A percentile compares a stretch with the other conserved stretches of the same genome.
phyloP scores from a whole-genome alignment of 2,888 invertebrate genomes.

The Athalia cordata region DNA sequence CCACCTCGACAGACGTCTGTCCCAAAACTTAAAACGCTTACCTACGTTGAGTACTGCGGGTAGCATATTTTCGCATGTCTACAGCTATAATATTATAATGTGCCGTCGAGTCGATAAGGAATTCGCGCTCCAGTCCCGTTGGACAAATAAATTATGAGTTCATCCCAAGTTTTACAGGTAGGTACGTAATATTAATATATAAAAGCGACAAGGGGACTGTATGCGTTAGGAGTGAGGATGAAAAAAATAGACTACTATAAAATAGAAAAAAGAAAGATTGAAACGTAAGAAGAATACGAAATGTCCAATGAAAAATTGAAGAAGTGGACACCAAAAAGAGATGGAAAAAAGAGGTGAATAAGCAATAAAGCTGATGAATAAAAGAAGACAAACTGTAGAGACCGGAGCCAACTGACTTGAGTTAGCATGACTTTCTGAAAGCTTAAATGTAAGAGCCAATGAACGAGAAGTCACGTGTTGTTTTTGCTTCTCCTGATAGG shows the following conservation, averaged over 20 bases:
- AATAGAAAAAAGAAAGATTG: neutral
- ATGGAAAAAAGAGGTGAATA: neutral
- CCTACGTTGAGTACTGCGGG: neutral
- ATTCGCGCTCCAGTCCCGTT: no score
- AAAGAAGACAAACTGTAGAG: neutral
- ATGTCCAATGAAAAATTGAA: neutral
- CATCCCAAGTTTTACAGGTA: neutral
- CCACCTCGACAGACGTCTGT: neutral
- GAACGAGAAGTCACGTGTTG: no score
- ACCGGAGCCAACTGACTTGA: neutral
- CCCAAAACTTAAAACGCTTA: neutral
- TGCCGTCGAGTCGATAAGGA: no score
- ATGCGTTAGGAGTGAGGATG: slow-evolving; percentile 1
- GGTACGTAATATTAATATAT: no score
- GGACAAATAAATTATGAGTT: slow-evolving; percentile 2
- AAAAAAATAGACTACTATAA: neutral
- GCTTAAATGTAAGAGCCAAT: neutral
- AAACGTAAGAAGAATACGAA: neutral
- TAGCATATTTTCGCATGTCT: neutral
- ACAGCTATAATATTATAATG: no score
- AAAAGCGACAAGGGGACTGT: no score
- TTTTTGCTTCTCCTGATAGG: neutral
- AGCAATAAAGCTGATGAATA: neutral
- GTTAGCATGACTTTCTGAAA: neutral
- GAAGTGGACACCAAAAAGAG: no score